Percentiles rank a stretch among this genome's conserved stretches.
Conservation (phyloP, 2,113 vertebrate genomes). For the Anseranas semipalmata region DNA sequence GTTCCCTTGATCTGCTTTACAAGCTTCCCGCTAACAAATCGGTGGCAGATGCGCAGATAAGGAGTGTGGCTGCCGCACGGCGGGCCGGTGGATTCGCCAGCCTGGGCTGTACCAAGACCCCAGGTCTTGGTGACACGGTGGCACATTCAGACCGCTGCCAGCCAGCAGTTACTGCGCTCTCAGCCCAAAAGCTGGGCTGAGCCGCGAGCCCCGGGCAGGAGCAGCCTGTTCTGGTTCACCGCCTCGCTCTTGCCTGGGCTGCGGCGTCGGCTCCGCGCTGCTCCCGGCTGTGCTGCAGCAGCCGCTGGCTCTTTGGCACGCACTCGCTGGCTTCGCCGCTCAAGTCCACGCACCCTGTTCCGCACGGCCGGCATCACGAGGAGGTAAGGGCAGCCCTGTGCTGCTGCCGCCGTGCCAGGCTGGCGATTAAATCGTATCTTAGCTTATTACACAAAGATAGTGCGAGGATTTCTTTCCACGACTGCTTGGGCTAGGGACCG, state of each 20-base stretch:
- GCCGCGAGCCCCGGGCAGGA: neutral
- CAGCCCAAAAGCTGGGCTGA: neutral
- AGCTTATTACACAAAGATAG: neutral
- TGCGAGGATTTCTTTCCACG: neutral
- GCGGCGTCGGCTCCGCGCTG: neutral
- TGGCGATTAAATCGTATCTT: fast-evolving
- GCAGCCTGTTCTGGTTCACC: neutral
- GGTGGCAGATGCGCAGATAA: neutral
- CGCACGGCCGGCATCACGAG: neutral
- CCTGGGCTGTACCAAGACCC: neutral
- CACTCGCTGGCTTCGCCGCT: neutral
- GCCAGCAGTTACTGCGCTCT: neutral
- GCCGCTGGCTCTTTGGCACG: fast-evolving
- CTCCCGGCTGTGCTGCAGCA: neutral
- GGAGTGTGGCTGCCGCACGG: neutral
- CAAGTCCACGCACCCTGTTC: neutral
- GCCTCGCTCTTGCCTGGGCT: neutral
- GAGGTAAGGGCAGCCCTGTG: neutral
- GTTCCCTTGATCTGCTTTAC: neutral
- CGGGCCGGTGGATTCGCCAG: neutral
- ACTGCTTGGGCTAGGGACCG: fast-evolving
- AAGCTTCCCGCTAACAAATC: neutral
- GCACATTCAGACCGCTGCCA: neutral
- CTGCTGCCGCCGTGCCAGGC: neutral
- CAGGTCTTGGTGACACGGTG: fast-evolving